Evolutionary conservation across 1,140 invertebrate genomes (phyloP).

Genomic region (Diploscapter pachys): DNA sequence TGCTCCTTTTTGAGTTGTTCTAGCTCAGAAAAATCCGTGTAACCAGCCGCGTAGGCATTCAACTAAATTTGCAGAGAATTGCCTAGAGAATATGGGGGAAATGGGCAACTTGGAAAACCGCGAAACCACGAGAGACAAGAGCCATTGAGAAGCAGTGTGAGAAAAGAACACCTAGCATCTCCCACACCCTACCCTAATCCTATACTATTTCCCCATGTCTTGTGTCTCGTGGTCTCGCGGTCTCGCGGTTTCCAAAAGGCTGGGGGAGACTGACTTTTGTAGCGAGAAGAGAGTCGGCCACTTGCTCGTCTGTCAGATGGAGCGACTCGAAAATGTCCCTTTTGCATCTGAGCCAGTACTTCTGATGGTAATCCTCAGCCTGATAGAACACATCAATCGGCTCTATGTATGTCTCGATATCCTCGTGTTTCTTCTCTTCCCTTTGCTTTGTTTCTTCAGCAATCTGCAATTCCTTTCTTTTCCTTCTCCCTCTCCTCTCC

Average conservation of each 20-base stretch:
- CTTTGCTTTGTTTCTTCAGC: background rate
- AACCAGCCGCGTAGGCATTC: conserved; percentile 42
- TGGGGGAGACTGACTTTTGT: conserved; percentile 31
- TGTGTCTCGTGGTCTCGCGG: too few relatives aligned
- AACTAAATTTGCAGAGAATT: background rate
- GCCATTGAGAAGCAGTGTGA: too few relatives aligned
- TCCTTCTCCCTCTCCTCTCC: conserved; percentile 73
- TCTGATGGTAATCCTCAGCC: conserved; percentile 58
- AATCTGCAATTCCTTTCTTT: conserved; percentile 45
- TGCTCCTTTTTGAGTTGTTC: conserved; percentile 44
- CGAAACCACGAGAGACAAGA: too few relatives aligned
- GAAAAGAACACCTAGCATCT: conserved; percentile 7
- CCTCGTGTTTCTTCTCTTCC: conserved; percentile 32
- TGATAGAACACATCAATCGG: conserved; percentile 53
- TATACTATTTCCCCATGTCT: too few relatives aligned
- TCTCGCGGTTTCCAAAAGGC: too few relatives aligned
- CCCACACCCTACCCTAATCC: too few relatives aligned
- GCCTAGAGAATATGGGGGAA: too few relatives aligned
- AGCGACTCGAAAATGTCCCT: conserved; percentile 44
- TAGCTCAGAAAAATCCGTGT: conserved; percentile 47
- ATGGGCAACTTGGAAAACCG: too few relatives aligned
- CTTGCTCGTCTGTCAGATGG: conserved; percentile 45
- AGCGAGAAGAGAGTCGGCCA: conserved; percentile 47
- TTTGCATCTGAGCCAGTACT: conserved; percentile 55
- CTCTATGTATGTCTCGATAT: conserved; percentile 50